Base-by-base conservation (phyloP, 2,797 vertebrate genomes). In the Anabacerthia variegaticeps region DNA sequence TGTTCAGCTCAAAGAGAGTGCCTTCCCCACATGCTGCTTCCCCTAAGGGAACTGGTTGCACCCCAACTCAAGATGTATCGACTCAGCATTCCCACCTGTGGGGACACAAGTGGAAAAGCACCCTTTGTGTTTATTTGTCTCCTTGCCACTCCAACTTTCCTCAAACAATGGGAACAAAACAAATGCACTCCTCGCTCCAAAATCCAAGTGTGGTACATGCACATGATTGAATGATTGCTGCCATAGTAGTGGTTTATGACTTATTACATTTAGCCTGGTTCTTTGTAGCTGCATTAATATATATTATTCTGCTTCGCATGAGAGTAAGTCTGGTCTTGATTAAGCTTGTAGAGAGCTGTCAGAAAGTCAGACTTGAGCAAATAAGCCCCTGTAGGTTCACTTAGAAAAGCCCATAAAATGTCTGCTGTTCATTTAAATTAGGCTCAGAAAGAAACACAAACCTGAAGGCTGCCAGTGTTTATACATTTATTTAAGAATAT, bases 301-400 rank as follows among this genome's bases (percentile, higher is more conserved):
- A 95, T 61, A 92, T 95, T 86, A 77, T 81, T 89, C 93, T 90
- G 84, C 91, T 97, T 96, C 78, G 6, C 68, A 84, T 77, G 84
- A 81, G 81, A 87, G 73, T 36, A 81, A 81, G 85, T 96, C 97
- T 98, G 98, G 94, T 97, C 96, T 96, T 97, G 95, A 98, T 98
- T 98, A 98, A 67, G 68, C 55, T 55, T 56, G 81, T 71, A 85
- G 94, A 68, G 61, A 97, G 95, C 92, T 91, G 91, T 95, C 94
- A 94, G 95, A 96, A 95, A 97, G 68, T 93, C 85, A 77, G 94
- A 92, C 89, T 83, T 10, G 1, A 93, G 80, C 82, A 96, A 96
- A 96, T 94, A 95, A 97, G 93, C 85, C 96, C 95, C 97, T 93
- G 91, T 93, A 97, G 97, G 92, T 96, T 97, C 93, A 69, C 36